Evolutionary conservation across 2,888 invertebrate species (phyloP).

Genomic region (Drosophila mimetica): DNA sequence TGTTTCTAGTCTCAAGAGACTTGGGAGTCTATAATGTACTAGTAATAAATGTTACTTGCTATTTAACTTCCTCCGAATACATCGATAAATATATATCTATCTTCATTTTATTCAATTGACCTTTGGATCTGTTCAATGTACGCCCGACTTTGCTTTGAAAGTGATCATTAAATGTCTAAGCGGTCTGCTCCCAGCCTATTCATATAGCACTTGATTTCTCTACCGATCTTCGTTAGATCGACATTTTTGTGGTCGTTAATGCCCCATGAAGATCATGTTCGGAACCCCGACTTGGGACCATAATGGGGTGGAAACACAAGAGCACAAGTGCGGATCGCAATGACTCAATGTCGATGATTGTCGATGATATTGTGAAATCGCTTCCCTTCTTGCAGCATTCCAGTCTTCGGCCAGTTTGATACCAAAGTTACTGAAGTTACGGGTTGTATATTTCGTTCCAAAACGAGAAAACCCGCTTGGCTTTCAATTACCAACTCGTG

Average conservation of each 20-base stretch:
- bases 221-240: slow-evolving; percentile 2
- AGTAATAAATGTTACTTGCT: background rate
- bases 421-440: background rate
- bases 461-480: slow-evolving; percentile 34
- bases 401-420: slow-evolving; percentile 6
- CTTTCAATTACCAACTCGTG: slow-evolving; percentile 37
- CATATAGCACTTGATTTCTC: slow-evolving; percentile 23
- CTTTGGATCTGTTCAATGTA: slow-evolving; percentile 7
- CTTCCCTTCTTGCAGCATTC: slow-evolving; percentile 22
- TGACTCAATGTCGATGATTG: slow-evolving; percentile 17
- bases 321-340: slow-evolving; percentile 23
- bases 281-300: background rate
- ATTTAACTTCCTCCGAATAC: background rate
- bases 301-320: slow-evolving; percentile 32
- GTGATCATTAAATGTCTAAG: slow-evolving; percentile 10
- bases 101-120: slow-evolving; percentile 19
- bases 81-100: slow-evolving; percentile 5
- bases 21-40: background rate
- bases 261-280: slow-evolving; percentile 21
- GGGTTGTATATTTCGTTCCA: slow-evolving; percentile 4
- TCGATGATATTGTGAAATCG: slow-evolving; percentile 28
- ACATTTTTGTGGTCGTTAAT: slow-evolving; percentile 4
- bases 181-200: background rate
- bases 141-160: slow-evolving; percentile 4
- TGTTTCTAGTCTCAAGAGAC: too few species aligned